These are phyloP conservation scores for Tokudaia muenninki DNA, from an alignment of 2,797 vertebrate genomes.

Conservation along the genomic window DNA sequence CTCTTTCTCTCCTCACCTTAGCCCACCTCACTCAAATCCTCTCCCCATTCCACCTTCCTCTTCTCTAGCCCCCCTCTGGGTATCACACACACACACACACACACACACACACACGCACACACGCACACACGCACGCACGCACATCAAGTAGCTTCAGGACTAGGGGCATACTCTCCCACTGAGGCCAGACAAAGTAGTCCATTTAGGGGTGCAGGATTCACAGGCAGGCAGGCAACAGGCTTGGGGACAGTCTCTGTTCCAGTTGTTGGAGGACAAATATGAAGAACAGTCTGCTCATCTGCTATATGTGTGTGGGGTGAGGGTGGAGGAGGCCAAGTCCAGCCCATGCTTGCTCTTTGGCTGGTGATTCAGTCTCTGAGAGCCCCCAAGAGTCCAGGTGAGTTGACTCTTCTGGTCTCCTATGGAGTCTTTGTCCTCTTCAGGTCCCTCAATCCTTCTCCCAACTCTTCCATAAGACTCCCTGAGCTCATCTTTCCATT, in stretches of 20 bases:
- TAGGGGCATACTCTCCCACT: not conserved
- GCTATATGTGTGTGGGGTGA: not conserved
- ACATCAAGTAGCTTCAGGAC: not conserved
- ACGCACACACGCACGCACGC: no score
- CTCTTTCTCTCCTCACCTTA: not conserved
- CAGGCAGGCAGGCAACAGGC: not conserved
- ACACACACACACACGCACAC: no score
- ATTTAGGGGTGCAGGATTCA: not conserved
- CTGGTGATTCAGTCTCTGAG: not conserved
- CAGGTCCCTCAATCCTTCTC: not conserved
- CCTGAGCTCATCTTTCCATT: not conserved
- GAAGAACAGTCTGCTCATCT: not conserved
- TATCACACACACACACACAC: not conserved
- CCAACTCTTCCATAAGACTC: not conserved
- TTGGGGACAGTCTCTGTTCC: not conserved
- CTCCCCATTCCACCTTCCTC: not conserved
- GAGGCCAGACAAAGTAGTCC: not conserved
- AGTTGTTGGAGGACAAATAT: not conserved
- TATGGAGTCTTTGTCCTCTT: not conserved
- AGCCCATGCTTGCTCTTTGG: not conserved
- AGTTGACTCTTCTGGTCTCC: not conserved
- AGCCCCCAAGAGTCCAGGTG: not conserved
- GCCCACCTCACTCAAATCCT: not conserved
- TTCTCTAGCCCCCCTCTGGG: not conserved
- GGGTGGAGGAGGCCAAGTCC: not conserved